Base-by-base conservation (phyloP, 2,113 vertebrate genomes). In the Gorilla gorilla region DNA sequence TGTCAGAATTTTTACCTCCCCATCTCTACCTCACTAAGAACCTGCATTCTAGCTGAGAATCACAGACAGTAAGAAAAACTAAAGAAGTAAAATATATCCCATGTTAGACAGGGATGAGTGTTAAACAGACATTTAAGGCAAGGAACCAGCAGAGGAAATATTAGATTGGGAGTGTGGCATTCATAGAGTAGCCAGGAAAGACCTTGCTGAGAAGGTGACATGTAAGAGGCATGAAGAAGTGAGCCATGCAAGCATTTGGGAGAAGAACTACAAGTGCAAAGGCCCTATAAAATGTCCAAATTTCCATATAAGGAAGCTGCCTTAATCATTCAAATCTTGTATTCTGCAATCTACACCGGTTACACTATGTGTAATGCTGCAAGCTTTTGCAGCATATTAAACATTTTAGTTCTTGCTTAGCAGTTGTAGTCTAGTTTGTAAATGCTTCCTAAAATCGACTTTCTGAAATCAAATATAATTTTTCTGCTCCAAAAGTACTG, bases 251-350 rank as follows among this genome's bases (percentile, higher is more conserved):
- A 6, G 20, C 22, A 50, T 43, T n/a, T 61, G 59, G 8, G 32
- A 78, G 50, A 73, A 80, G 80, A 93, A 79, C n/a, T 83, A 17
- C 14, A 93, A 86, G 66, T 73, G 16, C 82, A 96, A 93, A 81
- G 13, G 5, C 14, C 27, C 6, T 55, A 61, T 23, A 52, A 38
- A 68, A 76, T 45, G 52, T 40, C 25, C 11, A 64, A 55, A 92
- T 68, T 70, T 79, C 38, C 23, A 30, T 17, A 66, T 22, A 57
- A 94, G n/a, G 43, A 85, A 78, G 12, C 25, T 89, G 8, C 18
- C 27, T 75, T 80, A 48, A 84, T 76, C 76, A 94, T 48, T 84
- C 55, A 59, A 22, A 85, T 89, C 43, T 68, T 92, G 18, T 52
- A 18, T 89, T 81, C 57, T 91, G 30, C 20, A 89, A 83, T 13